Percentiles rank a stretch among this genome's conserved stretches.
Conservation (phyloP, 2,797 vertebrate genomes). For the Enteromius argenteus region DNA sequence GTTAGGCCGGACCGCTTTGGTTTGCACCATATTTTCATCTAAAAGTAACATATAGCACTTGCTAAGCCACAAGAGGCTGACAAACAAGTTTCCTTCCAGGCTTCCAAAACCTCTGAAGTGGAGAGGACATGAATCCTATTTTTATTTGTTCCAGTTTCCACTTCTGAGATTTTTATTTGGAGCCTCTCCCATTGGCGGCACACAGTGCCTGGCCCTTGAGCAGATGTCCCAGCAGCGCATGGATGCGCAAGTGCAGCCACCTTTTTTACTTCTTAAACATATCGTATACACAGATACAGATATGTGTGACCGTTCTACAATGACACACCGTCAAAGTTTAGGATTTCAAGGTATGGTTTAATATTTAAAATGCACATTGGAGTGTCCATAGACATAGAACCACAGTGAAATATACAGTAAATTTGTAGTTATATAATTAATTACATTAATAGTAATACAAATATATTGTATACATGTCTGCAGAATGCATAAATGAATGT, state of each 20-base stretch:
- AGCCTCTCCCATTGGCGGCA: constrained; percentile 63
- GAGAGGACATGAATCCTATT: constrained; percentile 65
- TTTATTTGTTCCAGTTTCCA: constrained; percentile 69
- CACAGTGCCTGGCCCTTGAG: constrained; percentile 60
- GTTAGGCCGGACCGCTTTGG: constrained; percentile 38
- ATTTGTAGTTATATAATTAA: background rate
- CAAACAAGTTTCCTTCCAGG: constrained; percentile 57
- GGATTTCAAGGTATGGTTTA: background rate
- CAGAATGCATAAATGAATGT: background rate
- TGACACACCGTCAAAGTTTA: background rate
- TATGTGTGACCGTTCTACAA: background rate
- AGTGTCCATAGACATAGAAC: background rate
- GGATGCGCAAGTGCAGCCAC: constrained; percentile 44
- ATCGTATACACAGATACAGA: background rate
- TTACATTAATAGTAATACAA: background rate
- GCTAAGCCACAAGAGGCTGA: constrained; percentile 54
- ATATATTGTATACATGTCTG: background rate
- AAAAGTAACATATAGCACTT: constrained; percentile 57
- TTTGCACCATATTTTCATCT: constrained; percentile 52
- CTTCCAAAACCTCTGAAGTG: constrained; percentile 59
- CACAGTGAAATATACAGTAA: background rate
- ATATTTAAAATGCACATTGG: constrained; percentile 8
- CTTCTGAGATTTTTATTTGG: constrained; percentile 67
- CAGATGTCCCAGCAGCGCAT: constrained; percentile 64
- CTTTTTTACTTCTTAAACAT: background rate